Conservation (phyloP, 92 coral and sea anemone genomes). For the Paramuricea clavata region DNA sequence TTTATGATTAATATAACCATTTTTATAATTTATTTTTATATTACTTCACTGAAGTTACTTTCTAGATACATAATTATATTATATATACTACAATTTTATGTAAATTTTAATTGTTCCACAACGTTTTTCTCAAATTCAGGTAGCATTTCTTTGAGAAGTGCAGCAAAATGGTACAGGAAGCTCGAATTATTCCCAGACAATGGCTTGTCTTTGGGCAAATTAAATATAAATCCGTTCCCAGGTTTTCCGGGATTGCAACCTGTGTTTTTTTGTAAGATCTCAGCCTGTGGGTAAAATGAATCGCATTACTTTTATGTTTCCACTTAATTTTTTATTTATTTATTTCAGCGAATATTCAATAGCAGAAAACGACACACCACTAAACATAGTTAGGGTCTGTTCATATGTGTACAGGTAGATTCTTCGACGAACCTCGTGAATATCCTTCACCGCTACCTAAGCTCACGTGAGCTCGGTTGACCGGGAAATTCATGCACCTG, state of each 20-base stretch:
- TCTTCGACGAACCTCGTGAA: too few relatives aligned
- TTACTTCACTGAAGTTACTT: slow-evolving; percentile 47
- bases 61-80: neutral
- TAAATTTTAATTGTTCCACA: neutral
- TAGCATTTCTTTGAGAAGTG: neutral
- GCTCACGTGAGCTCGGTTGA: too few relatives aligned
- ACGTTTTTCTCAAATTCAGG: slow-evolving; percentile 17
- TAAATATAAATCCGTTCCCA: neutral
- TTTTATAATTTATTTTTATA: neutral
- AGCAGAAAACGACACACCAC: too few relatives aligned
- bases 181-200: neutral
- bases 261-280: neutral
- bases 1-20: neutral
- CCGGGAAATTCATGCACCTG: too few relatives aligned
- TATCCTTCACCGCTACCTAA: too few relatives aligned
- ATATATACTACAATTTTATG: neutral
- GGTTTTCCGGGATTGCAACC: slow-evolving; percentile 35
- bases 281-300: neutral
- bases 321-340: neutral
- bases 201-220: slow-evolving; percentile 5
- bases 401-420: too few relatives aligned
- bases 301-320: neutral
- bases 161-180: slow-evolving; percentile 23
- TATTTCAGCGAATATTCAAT: neutral
- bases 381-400: too few relatives aligned